Percentiles rank a stretch among this genome's conserved stretches.
These are phyloP conservation scores for Corvus hawaiiensis DNA, from an alignment of 2,113 vertebrate genomes.

Conservation along the genomic window DNA sequence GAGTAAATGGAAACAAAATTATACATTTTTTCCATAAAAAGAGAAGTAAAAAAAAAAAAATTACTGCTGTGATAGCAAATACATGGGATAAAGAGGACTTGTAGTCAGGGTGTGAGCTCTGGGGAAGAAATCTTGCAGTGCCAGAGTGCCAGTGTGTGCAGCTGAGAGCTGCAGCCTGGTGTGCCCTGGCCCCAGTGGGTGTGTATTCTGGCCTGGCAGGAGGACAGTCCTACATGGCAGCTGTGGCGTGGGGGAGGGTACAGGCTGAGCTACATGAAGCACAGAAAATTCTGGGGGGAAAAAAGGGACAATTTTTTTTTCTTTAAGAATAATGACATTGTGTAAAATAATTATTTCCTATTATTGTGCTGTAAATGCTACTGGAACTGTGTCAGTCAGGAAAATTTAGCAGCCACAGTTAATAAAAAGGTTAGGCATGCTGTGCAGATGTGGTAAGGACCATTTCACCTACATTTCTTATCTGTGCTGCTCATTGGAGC, in stretches of 20 bases:
- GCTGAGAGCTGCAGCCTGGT: not conserved
- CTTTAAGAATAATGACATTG: not conserved
- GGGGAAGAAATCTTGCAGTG: not conserved
- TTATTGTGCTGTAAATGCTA: not conserved
- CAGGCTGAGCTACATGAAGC: not conserved
- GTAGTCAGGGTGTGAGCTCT: not conserved
- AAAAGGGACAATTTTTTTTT: not conserved
- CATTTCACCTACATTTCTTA: not conserved
- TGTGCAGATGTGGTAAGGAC: not conserved
- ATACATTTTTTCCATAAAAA: not conserved
- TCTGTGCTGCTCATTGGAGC: not conserved
- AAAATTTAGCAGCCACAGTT: not conserved
- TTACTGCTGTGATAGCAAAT: not conserved
- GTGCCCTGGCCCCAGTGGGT: not conserved
- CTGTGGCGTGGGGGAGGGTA: too few relatives aligned
- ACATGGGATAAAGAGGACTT: not conserved
- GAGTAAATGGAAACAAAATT: not conserved
- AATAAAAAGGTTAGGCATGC: not conserved
- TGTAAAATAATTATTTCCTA: not conserved
- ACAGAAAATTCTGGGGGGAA: not conserved
- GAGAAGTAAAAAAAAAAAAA: not conserved
- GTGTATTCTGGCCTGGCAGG: not conserved
- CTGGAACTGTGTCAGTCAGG: not conserved
- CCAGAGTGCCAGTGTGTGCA: fast-evolving
- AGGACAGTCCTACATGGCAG: not conserved